Evolutionary conservation across 2,888 invertebrate genomes (phyloP), one percentile per base, ranked within the genome.

Genomic region (Drosophila niveifrons): DNA sequence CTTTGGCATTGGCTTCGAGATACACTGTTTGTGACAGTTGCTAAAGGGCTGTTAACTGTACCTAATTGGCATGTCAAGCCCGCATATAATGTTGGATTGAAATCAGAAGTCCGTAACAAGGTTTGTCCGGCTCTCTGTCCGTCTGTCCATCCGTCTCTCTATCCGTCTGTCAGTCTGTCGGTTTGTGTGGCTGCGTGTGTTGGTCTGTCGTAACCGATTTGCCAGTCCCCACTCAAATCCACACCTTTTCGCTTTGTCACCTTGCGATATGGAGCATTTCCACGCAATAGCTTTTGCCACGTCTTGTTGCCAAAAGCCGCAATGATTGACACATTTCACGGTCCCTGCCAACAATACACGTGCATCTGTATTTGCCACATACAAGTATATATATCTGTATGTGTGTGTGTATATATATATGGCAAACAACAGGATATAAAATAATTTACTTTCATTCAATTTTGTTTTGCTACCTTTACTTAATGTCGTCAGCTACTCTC

Each of bases 401-500:
- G n/a, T 15, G 10, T 50, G n/a, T 55, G 18, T 44, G 29, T 47
- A 9, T 15, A 52, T 17, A 18, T 43, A 18, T 29, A 18, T 13
- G 10, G 18, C 28, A 57, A 56, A 52, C 52, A 66, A 62, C 17
- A 46, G 44, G 52, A 78, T 70, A 63, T 65, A 65, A 65, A 73
- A 76, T 69, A 66, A 69, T 78, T 66, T 66, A 64, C 56, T 55
- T 57, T 74, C 44, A 71, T 84, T 82, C 67, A 56, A 71, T 78
- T 56, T 72, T 70, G 57, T 62, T 57, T 44, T 67, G 29, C 50
- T 48, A 57, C 75, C 47, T 56, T 67, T 47, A 62, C 59, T 78
- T 62, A 67, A 75, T 50, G 53, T 61, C 51, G 31, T 58, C 62
- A 44, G 59, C 61, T 44, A 44, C 41, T 29, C 11, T 56, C 59